Base-by-base conservation (phyloP, 2,797 vertebrate species). In the Sparidentex hasta region DNA sequence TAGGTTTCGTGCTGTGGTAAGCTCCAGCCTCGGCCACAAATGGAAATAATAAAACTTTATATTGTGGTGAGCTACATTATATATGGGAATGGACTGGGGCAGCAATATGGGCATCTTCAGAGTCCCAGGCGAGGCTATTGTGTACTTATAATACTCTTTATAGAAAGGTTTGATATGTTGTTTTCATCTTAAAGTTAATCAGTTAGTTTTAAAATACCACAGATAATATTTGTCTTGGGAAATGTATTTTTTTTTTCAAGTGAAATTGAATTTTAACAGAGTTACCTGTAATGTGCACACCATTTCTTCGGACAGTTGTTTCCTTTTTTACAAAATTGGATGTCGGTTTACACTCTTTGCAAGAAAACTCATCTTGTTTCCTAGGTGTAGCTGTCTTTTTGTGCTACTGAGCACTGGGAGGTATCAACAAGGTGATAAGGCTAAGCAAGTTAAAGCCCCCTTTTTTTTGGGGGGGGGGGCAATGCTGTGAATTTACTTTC, bases 1-100 rank as follows among this genome's bases (percentile, higher is more conserved):
- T 68, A 67, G 58, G 73, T 76, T 79, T 85, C 74, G 86, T 65
- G 69, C 27, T 70, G 72, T 25, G 33, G 55, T 50, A 59, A 85
- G 81, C 46, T 78, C 59, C 29, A 78, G 65, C 69, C 59, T 71
- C 70, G 44, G 61, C 59, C 59, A 14, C 41, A 61, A 65, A 72
- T 62, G 21, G 69, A 67, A 79, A 83, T 80, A 81, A 81, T 85
- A 77, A 74, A 78, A 80, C 52, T 74, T 83, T 77, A 78, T 79
- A 65, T 46, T 73, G 67, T 74, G 51, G 69, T 77, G 52, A 80
- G 64, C 29, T 73, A 0, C 67, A 71, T 65, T 69, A 50, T 77
- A 70, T 84, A 80, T 14, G n/a, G 27, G 59, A 61, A 77, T 74
- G 52, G 18, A 71, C 54, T 59, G 16, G 57, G 16, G 57, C 7